Base-by-base conservation (phyloP, 64 coral and sea anemone genomes). In the Pachyseris speciosa region DNA sequence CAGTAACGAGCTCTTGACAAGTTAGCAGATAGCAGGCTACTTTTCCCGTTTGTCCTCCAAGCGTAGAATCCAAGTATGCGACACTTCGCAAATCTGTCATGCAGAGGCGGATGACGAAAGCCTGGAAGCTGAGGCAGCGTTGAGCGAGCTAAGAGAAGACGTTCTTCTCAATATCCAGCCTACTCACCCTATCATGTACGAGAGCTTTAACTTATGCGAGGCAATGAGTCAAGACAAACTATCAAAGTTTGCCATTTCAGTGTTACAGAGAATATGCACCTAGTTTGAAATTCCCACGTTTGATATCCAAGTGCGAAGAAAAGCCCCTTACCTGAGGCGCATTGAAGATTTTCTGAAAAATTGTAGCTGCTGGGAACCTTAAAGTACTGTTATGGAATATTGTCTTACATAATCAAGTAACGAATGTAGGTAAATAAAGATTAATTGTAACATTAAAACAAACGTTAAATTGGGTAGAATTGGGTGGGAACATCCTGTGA, bases 331-430 rank as follows among this genome's bases (percentile, higher is more conserved):
- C 22, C 60, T 30, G 1, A 64, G 60, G 24, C 60, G n/a, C 8
- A 64, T 64, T 64, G 60, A 64, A 27, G 60, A 67, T 2, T 67
- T 67, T 67, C 15, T 67, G 64, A 67, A 67, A 13, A 67, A 67
- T 7, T 67, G 64, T 34, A 67, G 64, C 28, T 37, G 64, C 27
- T 64, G n/a, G n/a, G n/a, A n/a, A n/a, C n/a, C n/a, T n/a, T n/a
- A n/a, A n/a, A n/a, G n/a, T n/a, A n/a, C n/a, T n/a, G n/a, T n/a
- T n/a, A n/a, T n/a, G n/a, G n/a, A n/a, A n/a, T n/a, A n/a, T n/a
- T n/a, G n/a, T n/a, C n/a, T n/a, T n/a, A n/a, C n/a, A n/a, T n/a
- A n/a, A n/a, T n/a, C n/a, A n/a, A n/a, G n/a, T n/a, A n/a, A n/a
- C n/a, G n/a, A n/a, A n/a, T n/a, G n/a, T n/a, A n/a, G n/a, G n/a